These are phyloP conservation scores for Ectemnius continuus DNA, from an alignment of 2,888 invertebrate species.

Conservation along the genomic window DNA sequence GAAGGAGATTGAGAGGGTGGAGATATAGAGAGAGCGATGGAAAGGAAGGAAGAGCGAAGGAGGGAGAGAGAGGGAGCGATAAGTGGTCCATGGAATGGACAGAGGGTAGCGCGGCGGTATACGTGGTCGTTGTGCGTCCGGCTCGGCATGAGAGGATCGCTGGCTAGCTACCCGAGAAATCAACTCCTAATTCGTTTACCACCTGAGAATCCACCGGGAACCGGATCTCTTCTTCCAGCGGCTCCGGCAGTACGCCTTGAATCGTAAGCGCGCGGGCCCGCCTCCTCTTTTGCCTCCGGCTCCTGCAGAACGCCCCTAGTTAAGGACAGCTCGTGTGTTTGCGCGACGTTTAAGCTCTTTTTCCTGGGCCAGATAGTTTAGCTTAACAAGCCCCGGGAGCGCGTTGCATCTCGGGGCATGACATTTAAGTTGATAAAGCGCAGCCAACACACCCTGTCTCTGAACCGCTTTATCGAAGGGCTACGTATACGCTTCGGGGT, in stretches of 20 bases:
- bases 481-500: no score
- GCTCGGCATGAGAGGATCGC: constrained; percentile 39
- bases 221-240: constrained; percentile 26
- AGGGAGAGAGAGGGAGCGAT: background rate
- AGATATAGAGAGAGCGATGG: background rate
- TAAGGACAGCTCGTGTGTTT: constrained; percentile 38
- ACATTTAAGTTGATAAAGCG: no score
- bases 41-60: constrained; percentile 46
- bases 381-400: background rate
- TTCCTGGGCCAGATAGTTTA: constrained; percentile 3
- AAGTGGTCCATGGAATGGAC: constrained; percentile 31
- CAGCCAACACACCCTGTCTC: no score
- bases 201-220: constrained; percentile 58
- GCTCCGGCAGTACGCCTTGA: constrained; percentile 50
- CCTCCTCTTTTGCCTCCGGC: constrained; percentile 38
- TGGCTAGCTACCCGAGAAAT: constrained; percentile 64
- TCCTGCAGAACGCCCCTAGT: constrained; percentile 18
- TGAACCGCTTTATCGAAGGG: no score
- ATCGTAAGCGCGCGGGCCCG: constrained; percentile 52
- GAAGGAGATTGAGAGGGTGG: background rate
- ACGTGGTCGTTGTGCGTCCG: constrained; percentile 41
- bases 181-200: constrained; percentile 68
- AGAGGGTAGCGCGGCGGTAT: constrained; percentile 21
- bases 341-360: constrained; percentile 36
- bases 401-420: no score